These are phyloP conservation scores for Petrocephalus schoutedeni DNA, from an alignment of 2,797 vertebrate species.

Conservation along the genomic window DNA sequence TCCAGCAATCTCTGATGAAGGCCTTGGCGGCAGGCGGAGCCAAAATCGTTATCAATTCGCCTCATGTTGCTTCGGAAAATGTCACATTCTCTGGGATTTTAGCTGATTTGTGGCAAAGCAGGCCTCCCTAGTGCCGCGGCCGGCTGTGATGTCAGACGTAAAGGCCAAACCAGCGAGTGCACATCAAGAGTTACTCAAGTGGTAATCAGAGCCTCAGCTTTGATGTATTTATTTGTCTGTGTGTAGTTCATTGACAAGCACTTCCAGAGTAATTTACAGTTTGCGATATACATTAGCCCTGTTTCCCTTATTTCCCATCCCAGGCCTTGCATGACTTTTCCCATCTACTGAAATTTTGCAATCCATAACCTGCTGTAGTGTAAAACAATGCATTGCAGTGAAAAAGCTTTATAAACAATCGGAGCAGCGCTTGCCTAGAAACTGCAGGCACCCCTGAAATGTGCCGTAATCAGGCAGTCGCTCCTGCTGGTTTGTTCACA, in stretches of 20 bases:
- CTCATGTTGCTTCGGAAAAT: slow-evolving; percentile 12
- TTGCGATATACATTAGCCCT: background rate
- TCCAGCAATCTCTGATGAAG: background rate
- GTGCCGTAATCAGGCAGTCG: background rate
- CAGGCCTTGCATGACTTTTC: background rate
- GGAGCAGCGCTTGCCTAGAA: background rate
- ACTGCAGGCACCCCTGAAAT: background rate
- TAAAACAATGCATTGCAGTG: background rate
- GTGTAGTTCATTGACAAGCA: background rate
- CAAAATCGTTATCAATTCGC: background rate
- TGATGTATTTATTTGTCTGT: background rate
- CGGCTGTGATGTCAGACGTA: background rate
- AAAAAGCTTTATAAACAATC: background rate
- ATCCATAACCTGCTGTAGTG: background rate
- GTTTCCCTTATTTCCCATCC: background rate
- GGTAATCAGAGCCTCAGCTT: background rate
- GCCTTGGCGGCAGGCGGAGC: background rate
- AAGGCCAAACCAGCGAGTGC: background rate
- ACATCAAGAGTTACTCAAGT: background rate
- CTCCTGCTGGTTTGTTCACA: background rate
- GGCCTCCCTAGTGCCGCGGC: background rate
- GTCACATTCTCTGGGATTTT: slow-evolving; percentile 1
- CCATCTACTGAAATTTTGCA: background rate
- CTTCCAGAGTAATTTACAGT: background rate
- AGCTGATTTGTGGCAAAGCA: background rate